These are phyloP conservation scores for Siniperca scherzeri DNA, from an alignment of 2,797 vertebrate species.

Conservation along the genomic window DNA sequence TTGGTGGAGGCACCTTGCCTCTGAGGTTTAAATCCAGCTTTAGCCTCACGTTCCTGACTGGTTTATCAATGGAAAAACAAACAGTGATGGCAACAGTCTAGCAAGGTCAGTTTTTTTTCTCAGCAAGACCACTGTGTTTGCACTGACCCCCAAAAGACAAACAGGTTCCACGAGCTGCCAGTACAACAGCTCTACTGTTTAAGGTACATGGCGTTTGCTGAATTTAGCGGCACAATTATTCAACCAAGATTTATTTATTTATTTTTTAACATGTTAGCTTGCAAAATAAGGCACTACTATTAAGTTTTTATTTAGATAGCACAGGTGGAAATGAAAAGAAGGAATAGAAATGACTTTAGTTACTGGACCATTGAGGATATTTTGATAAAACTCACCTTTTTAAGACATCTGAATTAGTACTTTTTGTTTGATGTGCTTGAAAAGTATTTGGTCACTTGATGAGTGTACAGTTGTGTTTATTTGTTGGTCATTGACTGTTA, in stretches of 20 bases:
- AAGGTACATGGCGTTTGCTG: neutral
- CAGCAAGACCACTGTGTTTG: slow-evolving; percentile 13
- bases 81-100: slow-evolving; percentile 50
- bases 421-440: neutral
- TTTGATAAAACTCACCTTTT: neutral
- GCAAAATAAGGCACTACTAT: neutral
- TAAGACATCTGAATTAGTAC: neutral
- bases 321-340: neutral
- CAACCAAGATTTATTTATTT: neutral
- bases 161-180: slow-evolving; percentile 15
- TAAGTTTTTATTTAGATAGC: neutral
- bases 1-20: slow-evolving; percentile 29
- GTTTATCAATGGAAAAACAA: slow-evolving; percentile 76
- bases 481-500: neutral
- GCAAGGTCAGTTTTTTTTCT: slow-evolving; percentile 53
- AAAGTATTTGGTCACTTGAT: neutral
- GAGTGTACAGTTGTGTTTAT: neutral
- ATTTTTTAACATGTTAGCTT: neutral
- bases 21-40: slow-evolving; percentile 50
- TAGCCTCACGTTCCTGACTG: slow-evolving; percentile 73
- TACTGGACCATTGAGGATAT: neutral
- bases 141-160: slow-evolving; percentile 12
- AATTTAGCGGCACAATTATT: slow-evolving; percentile 5
- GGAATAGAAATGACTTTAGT: neutral
- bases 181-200: slow-evolving; percentile 43